Percentiles rank a stretch among this genome's conserved stretches.
phyloP scores from a whole-genome alignment of 1,140 invertebrate species.

The Mercenaria mercenaria region DNA sequence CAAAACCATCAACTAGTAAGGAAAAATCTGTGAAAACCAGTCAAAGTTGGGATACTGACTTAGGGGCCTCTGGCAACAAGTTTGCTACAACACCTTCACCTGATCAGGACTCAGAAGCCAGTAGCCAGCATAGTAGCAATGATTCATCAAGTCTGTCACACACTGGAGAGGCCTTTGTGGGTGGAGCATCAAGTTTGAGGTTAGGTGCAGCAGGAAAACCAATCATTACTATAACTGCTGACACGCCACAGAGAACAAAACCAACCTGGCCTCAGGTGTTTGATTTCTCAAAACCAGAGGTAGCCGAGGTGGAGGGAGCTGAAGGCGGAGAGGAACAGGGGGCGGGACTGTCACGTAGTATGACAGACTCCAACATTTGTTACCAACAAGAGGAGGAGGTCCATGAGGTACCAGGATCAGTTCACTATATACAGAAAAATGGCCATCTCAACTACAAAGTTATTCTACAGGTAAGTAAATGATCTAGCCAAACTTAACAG shows the following conservation, averaged over 20 bases:
- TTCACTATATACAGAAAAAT: slow-evolving; percentile 97
- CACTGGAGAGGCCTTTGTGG: slow-evolving; percentile 39
- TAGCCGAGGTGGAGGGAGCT: slow-evolving; percentile 9
- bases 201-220: slow-evolving; percentile 89
- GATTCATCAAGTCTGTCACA: slow-evolving; percentile 75
- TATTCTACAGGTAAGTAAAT: slow-evolving; percentile 93
- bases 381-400: slow-evolving; percentile 91
- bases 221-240: slow-evolving; percentile 97
- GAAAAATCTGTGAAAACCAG: slow-evolving; percentile 32
- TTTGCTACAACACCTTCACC: slow-evolving; percentile 1
- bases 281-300: slow-evolving; percentile 50
- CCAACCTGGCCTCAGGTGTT: slow-evolving; percentile 44
- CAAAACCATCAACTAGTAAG: not conserved
- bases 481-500: too few species aligned
- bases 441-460: slow-evolving; percentile 97
- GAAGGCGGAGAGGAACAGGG: not conserved
- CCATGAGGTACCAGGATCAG: slow-evolving; percentile 90
- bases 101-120: slow-evolving; percentile 76
- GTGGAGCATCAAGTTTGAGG: slow-evolving; percentile 23
- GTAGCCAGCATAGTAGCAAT: slow-evolving; percentile 76
- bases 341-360: slow-evolving; percentile 89
- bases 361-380: slow-evolving; percentile 97
- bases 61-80: not conserved
- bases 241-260: slow-evolving; percentile 88
- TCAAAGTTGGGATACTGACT: slow-evolving; percentile 35